Percentiles rank a stretch among this genome's conserved stretches.
Conservation (phyloP, 2,888 invertebrate species). For the Eurytoma californica region DNA sequence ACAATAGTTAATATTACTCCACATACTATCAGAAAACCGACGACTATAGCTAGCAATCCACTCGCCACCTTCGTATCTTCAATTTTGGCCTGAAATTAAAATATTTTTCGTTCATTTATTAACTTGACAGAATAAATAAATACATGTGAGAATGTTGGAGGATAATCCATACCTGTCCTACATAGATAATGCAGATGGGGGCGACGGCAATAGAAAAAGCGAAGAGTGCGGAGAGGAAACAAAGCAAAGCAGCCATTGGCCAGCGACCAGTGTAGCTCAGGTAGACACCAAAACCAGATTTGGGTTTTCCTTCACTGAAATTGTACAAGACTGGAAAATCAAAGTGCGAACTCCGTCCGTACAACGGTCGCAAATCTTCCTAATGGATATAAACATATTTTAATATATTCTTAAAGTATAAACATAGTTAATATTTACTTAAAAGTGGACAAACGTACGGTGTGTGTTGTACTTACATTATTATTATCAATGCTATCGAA, state of each 20-base stretch:
- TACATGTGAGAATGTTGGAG: too few species aligned
- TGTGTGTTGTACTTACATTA: neutral
- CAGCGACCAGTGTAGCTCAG: conserved; percentile 58
- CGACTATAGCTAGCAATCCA: conserved; percentile 58
- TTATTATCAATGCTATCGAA: conserved; percentile 35
- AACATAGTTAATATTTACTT: neutral
- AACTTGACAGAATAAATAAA: neutral
- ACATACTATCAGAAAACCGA: conserved; percentile 59
- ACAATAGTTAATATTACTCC: conserved; percentile 58
- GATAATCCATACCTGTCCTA: conserved; percentile 30
- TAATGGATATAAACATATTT: neutral
- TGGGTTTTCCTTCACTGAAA: conserved; percentile 22
- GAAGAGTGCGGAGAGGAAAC: conserved; percentile 58
- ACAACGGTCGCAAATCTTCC: conserved; percentile 40
- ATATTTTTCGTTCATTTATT: neutral
- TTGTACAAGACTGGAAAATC: conserved; percentile 40
- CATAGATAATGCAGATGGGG: conserved; percentile 60
- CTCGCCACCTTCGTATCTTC: conserved; percentile 56
- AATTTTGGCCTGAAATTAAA: conserved; percentile 57
- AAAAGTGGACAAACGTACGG: neutral
- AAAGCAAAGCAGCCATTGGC: conserved; percentile 52
- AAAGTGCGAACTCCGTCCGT: conserved; percentile 1
- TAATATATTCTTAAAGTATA: neutral
- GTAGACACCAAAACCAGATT: conserved; percentile 48
- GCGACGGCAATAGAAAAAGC: conserved; percentile 60